Percentiles rank a stretch among this genome's conserved stretches.
These are phyloP conservation scores for Coranthus polyacanthus DNA, from an alignment of 2,797 vertebrate genomes.

Conservation along the genomic window DNA sequence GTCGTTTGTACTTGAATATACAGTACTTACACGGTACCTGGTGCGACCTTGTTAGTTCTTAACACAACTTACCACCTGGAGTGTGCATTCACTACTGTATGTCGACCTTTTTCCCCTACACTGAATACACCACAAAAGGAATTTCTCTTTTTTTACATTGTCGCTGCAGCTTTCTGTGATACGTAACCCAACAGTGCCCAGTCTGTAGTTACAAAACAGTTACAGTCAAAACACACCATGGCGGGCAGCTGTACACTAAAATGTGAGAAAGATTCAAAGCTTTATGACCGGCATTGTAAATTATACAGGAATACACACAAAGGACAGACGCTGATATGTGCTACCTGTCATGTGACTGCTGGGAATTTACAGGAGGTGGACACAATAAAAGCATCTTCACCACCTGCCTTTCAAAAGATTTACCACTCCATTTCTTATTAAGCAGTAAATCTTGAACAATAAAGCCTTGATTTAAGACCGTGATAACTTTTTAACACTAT, in stretches of 20 bases:
- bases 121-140: not conserved
- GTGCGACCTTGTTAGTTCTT: slow-evolving; percentile 25
- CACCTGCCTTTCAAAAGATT: slow-evolving; percentile 60
- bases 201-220: not conserved
- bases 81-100: slow-evolving; percentile 12
- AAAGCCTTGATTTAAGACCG: slow-evolving; percentile 60
- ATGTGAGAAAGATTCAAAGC: slow-evolving; percentile 13
- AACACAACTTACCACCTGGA: slow-evolving; percentile 6
- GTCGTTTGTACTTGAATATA: slow-evolving; percentile 28
- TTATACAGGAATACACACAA: slow-evolving; percentile 50
- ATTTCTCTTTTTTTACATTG: not conserved
- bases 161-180: not conserved
- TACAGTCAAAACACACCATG: not conserved
- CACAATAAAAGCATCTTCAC: slow-evolving; percentile 68
- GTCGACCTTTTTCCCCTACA: not conserved
- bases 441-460: slow-evolving; percentile 29
- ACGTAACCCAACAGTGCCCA: not conserved
- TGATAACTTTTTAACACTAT: slow-evolving; percentile 40
- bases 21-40: slow-evolving; percentile 19
- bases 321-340: slow-evolving; percentile 56
- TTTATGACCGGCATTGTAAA: slow-evolving; percentile 53
- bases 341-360: slow-evolving; percentile 55
- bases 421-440: slow-evolving; percentile 43
- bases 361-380: slow-evolving; percentile 56
- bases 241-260: slow-evolving; percentile 6